Conservation (phyloP, 2,113 vertebrate species). For the Gadus macrocephalus region DNA sequence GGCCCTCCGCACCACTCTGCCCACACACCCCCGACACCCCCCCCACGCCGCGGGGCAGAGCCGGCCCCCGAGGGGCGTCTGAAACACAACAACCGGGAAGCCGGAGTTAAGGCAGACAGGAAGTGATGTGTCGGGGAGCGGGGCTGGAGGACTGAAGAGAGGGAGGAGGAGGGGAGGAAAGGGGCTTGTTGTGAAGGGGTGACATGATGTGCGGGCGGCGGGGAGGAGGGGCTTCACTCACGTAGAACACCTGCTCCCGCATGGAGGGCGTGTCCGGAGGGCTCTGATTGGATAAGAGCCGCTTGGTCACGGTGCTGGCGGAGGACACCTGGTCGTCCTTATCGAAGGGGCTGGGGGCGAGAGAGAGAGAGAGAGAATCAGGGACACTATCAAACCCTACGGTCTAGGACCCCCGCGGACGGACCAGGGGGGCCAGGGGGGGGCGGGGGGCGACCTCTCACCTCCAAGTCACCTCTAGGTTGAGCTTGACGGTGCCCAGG, state of each 20-base stretch:
- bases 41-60: constrained; percentile 51
- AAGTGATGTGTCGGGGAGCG: too few relatives aligned
- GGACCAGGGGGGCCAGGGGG: not conserved
- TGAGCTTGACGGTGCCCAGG: constrained; percentile 95
- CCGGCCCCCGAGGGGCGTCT: constrained; percentile 62
- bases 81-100: constrained; percentile 60
- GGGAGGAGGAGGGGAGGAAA: too few relatives aligned
- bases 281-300: constrained; percentile 95
- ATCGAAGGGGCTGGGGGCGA: constrained; percentile 84
- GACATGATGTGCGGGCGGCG: too few relatives aligned
- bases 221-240: constrained; percentile 69
- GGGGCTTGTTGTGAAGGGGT: too few relatives aligned
- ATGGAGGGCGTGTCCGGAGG: constrained; percentile 95
- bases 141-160: too few relatives aligned
- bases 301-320: constrained; percentile 86
- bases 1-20: constrained; percentile 42
- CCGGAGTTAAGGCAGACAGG: constrained; percentile 36
- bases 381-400: not conserved
- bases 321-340: constrained; percentile 92
- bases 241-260: constrained; percentile 97
- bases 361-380: not conserved
- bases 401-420: not conserved
- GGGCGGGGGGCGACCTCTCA: constrained; percentile 60
- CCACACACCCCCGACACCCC: constrained; percentile 12
- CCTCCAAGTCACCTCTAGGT: constrained; percentile 97